Evolutionary conservation across 1,140 invertebrate genomes (phyloP), one percentile per base, ranked within the genome.

Genomic region (Oscheius sp.): DNA sequence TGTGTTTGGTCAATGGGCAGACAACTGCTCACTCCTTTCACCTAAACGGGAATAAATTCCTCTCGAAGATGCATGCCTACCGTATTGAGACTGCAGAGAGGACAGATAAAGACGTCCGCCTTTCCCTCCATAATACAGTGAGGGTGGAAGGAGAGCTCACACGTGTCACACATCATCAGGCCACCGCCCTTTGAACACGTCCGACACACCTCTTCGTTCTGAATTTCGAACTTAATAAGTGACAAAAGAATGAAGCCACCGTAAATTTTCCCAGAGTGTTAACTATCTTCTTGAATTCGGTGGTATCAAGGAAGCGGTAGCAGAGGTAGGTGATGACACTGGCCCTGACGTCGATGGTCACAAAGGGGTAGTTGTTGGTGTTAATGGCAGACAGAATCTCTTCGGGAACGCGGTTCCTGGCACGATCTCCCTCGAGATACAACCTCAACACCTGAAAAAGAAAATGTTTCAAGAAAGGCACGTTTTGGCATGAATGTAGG

Each of bases 121-220:
- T 13, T 13, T 26, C 7, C 26, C 1, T 74, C 59, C 15, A 31
- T 31, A 55, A 65, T 64, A 29, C 69, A 71, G 28, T 67, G 26
- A 26, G 55, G 38, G 35, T 74, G 72, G 52, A 67, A 61, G 3
- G 64, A 20, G 2, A 59, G 49, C n/a, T 74, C 72, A 32, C 72
- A 74, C n/a, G 38, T 29, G 13, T 55, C 65, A 23, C 72, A 74
- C 7, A 29, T 36, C 2, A 68, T 15, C 3, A 74, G 18, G 15
- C 35, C 26, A 31, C 72, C 72, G 20, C 13, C 18, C 35, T 73
- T 73, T 18, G 20, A 31, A 52, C 70, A 73, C 2, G 42, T 34
- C 35, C 72, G 64, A 68, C 72, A 74, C 20, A 58, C 49, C 61
- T 74, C 72, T 3, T 74, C 72, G 34, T 46, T 61, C 72, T 74